Percentiles rank a stretch among this genome's conserved stretches.
Evolutionary conservation across 2,113 vertebrate genomes (phyloP).

Genomic region (Gobius niger): DNA sequence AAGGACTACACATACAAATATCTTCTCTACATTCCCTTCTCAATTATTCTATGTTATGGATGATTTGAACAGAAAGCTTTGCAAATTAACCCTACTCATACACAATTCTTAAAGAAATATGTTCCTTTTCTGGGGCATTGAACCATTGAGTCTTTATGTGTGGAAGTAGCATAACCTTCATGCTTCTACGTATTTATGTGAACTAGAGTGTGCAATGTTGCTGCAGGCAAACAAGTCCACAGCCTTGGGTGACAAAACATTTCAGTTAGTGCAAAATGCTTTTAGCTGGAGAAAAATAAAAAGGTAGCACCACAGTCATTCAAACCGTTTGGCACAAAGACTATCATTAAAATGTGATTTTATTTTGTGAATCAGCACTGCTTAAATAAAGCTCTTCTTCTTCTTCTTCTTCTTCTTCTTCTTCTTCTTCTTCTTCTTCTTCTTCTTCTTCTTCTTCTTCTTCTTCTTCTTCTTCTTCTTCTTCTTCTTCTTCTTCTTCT

Average conservation of each 20-base stretch:
- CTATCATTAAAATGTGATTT: not conserved
- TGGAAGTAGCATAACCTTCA: not conserved
- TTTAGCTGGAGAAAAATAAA: not conserved
- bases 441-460: no score
- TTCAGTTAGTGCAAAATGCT: not conserved
- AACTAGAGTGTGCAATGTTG: not conserved
- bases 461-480: no score
- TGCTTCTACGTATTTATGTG: not conserved
- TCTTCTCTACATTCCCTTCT: no score
- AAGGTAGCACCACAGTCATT: not conserved
- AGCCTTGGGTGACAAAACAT: not conserved
- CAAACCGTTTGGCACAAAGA: not conserved
- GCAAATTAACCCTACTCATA: no score
- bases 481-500: no score
- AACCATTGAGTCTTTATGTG: constrained; percentile 19
- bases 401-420: no score
- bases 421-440: no score
- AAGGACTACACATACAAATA: no score
- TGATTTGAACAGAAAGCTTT: no score
- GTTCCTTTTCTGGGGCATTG: constrained; percentile 22
- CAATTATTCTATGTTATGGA: no score
- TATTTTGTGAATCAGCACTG: no score
- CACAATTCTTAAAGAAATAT: constrained; percentile 23
- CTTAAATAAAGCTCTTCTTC: no score
- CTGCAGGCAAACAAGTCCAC: constrained; percentile 10